Evolutionary conservation across 2,113 vertebrate genomes (phyloP).

Genomic region (Crotalus horridus): DNA sequence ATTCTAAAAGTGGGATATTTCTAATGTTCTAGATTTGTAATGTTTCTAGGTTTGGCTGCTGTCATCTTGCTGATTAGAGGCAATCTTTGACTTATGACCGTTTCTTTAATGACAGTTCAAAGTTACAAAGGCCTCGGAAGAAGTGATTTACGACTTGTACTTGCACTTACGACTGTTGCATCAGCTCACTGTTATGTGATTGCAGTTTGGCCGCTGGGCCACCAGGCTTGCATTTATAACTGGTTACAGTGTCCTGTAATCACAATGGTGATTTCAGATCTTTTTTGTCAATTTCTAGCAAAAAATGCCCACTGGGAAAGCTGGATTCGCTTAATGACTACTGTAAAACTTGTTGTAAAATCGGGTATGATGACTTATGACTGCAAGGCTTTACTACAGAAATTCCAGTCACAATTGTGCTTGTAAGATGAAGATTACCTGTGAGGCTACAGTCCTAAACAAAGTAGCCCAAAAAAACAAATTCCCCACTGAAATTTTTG

Average conservation of each 20-base stretch:
- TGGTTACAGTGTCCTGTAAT: neutral
- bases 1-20: neutral
- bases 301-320: neutral
- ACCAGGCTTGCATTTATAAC: neutral
- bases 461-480: neutral
- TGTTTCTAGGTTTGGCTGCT: neutral
- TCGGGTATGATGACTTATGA: neutral
- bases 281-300: neutral
- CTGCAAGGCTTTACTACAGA: neutral
- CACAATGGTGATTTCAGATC: neutral
- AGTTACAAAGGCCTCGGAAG: neutral
- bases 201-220: neutral
- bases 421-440: neutral
- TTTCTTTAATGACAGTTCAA: neutral
- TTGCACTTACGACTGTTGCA: neutral
- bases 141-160: neutral
- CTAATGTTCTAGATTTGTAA: neutral
- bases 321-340: neutral
- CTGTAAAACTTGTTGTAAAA: neutral
- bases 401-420: neutral
- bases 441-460: neutral
- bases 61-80: neutral
- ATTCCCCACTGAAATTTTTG: neutral
- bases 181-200: neutral
- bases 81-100: neutral